Conservation (phyloP, 2,797 vertebrate genomes). For the Cyprinella venusta region DNA sequence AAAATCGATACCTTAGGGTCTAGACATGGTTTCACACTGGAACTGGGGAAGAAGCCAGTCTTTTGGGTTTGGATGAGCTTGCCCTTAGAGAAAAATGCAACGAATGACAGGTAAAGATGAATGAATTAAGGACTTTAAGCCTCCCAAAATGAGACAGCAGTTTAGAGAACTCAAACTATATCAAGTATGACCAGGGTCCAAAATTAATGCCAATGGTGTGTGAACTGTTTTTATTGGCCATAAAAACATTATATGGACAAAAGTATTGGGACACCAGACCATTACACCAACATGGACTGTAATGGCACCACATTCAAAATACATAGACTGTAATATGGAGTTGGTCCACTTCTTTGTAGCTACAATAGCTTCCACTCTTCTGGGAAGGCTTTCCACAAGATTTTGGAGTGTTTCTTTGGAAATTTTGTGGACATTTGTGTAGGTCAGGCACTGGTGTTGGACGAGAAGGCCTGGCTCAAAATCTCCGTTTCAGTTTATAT, state of each 20-base stretch:
- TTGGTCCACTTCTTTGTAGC: too few relatives aligned
- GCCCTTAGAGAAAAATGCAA: slow-evolving; percentile 78
- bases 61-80: slow-evolving; percentile 88
- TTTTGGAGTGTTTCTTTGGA: too few relatives aligned
- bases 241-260: neutral
- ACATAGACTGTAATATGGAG: too few relatives aligned
- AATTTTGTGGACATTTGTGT: neutral
- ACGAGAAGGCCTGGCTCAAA: neutral
- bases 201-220: neutral
- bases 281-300: neutral
- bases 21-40: slow-evolving; percentile 92
- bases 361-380: too few relatives aligned
- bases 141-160: neutral
- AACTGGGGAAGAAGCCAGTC: slow-evolving; percentile 92
- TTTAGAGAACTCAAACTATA: neutral
- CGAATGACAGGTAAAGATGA: neutral
- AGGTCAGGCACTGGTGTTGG: neutral
- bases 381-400: too few relatives aligned
- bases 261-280: neutral
- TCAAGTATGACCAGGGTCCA: neutral
- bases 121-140: neutral
- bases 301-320: too few relatives aligned
- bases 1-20: slow-evolving; percentile 86
- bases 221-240: neutral
- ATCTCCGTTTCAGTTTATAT: neutral